Evolutionary conservation across 2,113 vertebrate species (phyloP).

Genomic region (Hemicordylus capensis): DNA sequence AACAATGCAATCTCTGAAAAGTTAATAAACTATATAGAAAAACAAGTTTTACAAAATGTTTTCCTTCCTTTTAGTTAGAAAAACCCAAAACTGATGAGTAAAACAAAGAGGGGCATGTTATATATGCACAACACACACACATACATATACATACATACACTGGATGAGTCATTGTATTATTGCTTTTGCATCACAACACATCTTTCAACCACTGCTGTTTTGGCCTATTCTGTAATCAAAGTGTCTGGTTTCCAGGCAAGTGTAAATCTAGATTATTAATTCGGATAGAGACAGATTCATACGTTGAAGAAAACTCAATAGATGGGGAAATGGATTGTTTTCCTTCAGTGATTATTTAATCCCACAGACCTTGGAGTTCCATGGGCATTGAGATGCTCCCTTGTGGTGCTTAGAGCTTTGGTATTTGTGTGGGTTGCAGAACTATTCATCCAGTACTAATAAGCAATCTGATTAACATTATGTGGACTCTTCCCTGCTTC

Average conservation of each 20-base stretch:
- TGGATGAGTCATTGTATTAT: conserved; percentile 33
- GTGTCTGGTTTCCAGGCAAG: conserved; percentile 36
- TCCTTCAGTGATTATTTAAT: conserved; percentile 71
- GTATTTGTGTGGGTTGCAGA: conserved; percentile 66
- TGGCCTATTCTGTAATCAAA: conserved; percentile 60
- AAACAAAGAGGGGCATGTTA: not conserved
- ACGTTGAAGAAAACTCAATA: conserved; percentile 58
- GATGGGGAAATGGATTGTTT: conserved; percentile 71
- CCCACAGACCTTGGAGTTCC: conserved; percentile 61
- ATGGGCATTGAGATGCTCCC: conserved; percentile 55
- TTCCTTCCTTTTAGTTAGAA: not conserved
- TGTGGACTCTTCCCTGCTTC: conserved; percentile 59
- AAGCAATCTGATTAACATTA: conserved; percentile 72
- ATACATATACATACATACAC: conserved; percentile 5
- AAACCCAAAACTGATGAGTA: not conserved
- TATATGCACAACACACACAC: not conserved
- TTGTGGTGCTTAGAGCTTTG: conserved; percentile 55
- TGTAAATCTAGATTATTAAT: conserved; percentile 63
- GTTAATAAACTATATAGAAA: too few relatives aligned
- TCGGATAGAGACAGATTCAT: conserved; percentile 59
- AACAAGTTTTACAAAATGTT: not conserved
- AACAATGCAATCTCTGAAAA: too few relatives aligned
- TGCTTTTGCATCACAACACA: not conserved
- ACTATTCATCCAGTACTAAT: conserved; percentile 70
- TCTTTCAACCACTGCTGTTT: conserved; percentile 47